A percentile compares a stretch with the other conserved stretches of the same genome.
phyloP scores from a whole-genome alignment of 2,888 invertebrate species.

The Oxyteleia sp. region DNA sequence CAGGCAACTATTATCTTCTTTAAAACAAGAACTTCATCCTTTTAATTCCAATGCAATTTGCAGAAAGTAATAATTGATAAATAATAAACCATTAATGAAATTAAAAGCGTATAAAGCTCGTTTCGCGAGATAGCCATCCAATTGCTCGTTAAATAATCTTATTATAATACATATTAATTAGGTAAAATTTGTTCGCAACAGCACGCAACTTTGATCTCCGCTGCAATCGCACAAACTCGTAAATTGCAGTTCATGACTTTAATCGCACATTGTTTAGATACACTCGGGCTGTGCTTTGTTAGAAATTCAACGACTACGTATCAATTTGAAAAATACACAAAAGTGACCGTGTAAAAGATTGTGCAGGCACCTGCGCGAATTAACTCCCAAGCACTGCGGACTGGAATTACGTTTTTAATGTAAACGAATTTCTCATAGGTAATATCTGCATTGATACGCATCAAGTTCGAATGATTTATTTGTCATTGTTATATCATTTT shows the following conservation, averaged over 20 bases:
- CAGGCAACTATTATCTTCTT: no score
- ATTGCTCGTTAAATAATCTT: slow-evolving; percentile 19
- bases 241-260: slow-evolving; percentile 52
- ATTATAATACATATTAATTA: slow-evolving; percentile 49
- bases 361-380: no score
- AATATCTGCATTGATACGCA: no score
- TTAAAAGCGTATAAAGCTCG: not conserved
- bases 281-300: not conserved
- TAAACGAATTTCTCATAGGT: no score
- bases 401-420: no score
- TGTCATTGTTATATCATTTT: no score
- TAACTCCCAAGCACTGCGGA: no score
- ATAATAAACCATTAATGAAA: not conserved
- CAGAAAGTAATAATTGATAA: not conserved
- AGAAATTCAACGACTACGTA: slow-evolving; percentile 7
- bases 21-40: no score
- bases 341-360: slow-evolving; percentile 7
- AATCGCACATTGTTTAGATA: slow-evolving; percentile 40
- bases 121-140: slow-evolving; percentile 23
- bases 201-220: slow-evolving; percentile 56
- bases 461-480: no score
- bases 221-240: slow-evolving; percentile 49
- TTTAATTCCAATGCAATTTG: no score
- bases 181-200: slow-evolving; percentile 42
- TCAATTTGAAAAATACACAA: slow-evolving; percentile 9